Percentiles rank a stretch among this genome's conserved stretches.
phyloP scores from a whole-genome alignment of 2,888 invertebrate genomes.

The Euphydryas editha region DNA sequence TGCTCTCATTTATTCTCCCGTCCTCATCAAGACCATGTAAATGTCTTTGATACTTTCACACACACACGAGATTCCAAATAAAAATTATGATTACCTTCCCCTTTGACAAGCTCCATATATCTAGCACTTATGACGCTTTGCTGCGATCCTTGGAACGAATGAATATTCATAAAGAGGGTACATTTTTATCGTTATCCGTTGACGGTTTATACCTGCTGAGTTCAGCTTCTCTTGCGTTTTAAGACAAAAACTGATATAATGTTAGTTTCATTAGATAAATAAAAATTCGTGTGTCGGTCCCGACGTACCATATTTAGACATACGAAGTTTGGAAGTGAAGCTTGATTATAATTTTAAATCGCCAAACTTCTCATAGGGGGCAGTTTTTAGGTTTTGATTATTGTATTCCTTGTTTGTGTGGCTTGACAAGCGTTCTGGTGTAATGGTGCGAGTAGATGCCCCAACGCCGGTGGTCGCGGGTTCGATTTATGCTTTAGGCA shows the following conservation, averaged over 20 bases:
- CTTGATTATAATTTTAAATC: conserved; percentile 79
- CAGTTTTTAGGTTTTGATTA: conserved; percentile 49
- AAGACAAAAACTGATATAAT: conserved; percentile 52
- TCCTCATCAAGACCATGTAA: conserved; percentile 37
- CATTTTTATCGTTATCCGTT: conserved; percentile 68
- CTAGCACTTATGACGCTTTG: conserved; percentile 58
- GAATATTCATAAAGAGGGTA: conserved; percentile 72
- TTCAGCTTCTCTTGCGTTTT: conserved; percentile 25
- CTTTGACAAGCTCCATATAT: conserved; percentile 72
- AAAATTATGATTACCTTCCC: conserved; percentile 74
- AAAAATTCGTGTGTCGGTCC: conserved; percentile 67
- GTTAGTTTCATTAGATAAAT: conserved; percentile 74
- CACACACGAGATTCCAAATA: conserved; percentile 53
- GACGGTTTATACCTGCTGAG: background rate
- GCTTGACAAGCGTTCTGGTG: too few relatives aligned
- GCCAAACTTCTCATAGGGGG: conserved; percentile 56
- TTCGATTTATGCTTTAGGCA: too few relatives aligned
- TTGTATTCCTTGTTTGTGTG: conserved; percentile 4
- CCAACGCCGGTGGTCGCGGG: too few relatives aligned
- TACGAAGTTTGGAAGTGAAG: conserved; percentile 49
- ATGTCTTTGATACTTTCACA: conserved; percentile 19
- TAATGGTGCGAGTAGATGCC: too few relatives aligned
- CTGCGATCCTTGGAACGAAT: conserved; percentile 54
- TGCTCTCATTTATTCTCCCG: conserved; percentile 50
- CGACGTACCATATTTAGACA: conserved; percentile 57